Base-by-base conservation (phyloP, 2,797 vertebrate species). In the Paguma larvata region DNA sequence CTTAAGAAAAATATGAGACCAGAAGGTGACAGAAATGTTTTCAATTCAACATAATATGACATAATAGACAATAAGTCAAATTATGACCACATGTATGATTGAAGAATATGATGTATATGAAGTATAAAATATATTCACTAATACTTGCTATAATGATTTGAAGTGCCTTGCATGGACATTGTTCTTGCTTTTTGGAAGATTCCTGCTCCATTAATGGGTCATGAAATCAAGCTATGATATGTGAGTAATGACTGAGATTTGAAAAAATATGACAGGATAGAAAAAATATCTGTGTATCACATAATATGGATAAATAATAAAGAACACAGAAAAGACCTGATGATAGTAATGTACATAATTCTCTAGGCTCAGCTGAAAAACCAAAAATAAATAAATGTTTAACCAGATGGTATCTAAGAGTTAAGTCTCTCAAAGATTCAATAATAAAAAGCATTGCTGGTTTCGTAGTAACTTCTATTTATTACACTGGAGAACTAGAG, bases 1-100 rank as follows among this genome's bases (percentile, higher is more conserved):
- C 82, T 70, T 91, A 91, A 93, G 56, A 92, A 94, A 92, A 87
- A 75, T 19, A 38, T 6, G 15, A 87, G 65, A 73, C 44, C 38
- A 38, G 38, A 93, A 73, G 48, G 44, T 44, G 27, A n/a, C 73
- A 89, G 27, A 92, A 89, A 59, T 62, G 38, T 70, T 91, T 80
- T 56, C 12, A 73, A 70, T 70, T 78, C 94, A 80, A 92, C 44
- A 63, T 11, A 21, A 44, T 41, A 6, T 59, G 25, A 53, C 18
- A 56, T 59, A 59, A 10, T 59, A 59, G 21, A 91, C 46, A 84
- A 77, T 2, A 84, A 84, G 65, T 41, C 51, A 95, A 94, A 86
- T 30, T 65, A 59, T 6, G 23, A 78, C 53, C 44, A 89, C 13
- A 91, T 0, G 48, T 56, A 51, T 78, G 34, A 85, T 3, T 5